Evolutionary conservation across 2,113 vertebrate genomes (phyloP), one percentile per base, ranked within the genome.

Genomic region (Psilopogon haemacephalus): DNA sequence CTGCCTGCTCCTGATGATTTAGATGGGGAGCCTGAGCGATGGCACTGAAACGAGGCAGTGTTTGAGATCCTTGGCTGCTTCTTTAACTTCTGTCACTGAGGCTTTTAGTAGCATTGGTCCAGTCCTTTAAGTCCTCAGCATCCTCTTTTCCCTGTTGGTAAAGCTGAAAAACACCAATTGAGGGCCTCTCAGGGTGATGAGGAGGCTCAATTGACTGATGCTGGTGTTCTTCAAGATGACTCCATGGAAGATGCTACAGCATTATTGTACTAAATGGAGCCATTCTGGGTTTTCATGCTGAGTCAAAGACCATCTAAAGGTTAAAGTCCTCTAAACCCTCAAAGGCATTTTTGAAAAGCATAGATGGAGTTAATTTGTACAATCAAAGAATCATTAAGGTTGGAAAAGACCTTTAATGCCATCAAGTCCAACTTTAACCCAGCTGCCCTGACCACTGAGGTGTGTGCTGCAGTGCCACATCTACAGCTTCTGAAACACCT

Each of bases 261-360:
- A 20, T 72, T 78, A 48, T 24, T 59, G 35, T 54, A 79, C 60
- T 33, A 88, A 81, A 58, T 32, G 60, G 44, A 89, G 38, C 84
- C 58, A 80, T 73, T 52, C 67, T 80, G 69, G 40, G 28, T 55
- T 77, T 86, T 83, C 84, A 27, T 62, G 73, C 85, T 59, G 70
- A 87, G 86, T 91, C 77, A 89, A 78, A 93, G 86, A 84, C 67
- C 65, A 13, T 84, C 94, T 77, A 37, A 70, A 70, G 70, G 70
- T 65, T 50, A 63, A 82, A 94, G 86, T 63, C 59, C 86, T 87
- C 84, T 62, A 65, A 92, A 60, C 68, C 44, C 64, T 94, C 63
- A 19, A 59, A 96, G 62, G 35, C 70, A 35, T 78, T 86, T 78
- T 78, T 50, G 46, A 55, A 68, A 65, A 87, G 73, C 71, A 83